These are phyloP conservation scores for Gallinago media DNA, from an alignment of 2,113 vertebrate genomes.

Conservation along the genomic window DNA sequence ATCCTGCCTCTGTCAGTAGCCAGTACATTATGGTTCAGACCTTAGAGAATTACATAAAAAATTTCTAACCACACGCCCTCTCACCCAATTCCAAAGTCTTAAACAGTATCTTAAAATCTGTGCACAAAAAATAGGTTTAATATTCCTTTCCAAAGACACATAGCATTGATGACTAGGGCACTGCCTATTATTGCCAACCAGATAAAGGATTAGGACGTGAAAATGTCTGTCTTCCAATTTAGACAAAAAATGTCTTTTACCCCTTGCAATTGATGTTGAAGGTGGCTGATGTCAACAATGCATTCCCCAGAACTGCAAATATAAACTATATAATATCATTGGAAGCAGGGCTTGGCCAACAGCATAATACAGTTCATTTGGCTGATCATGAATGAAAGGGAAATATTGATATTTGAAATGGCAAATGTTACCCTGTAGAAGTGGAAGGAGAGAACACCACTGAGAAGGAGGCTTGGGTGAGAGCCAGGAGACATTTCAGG, in stretches of 20 bases:
- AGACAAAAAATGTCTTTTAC: background rate
- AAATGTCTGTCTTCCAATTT: background rate
- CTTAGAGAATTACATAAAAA: background rate
- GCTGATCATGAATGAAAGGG: background rate
- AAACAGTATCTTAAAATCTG: background rate
- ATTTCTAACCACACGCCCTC: background rate
- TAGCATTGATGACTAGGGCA: background rate
- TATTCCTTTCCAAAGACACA: background rate
- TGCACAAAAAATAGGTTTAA: background rate
- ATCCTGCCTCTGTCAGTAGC: background rate
- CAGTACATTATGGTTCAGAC: background rate
- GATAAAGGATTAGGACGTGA: background rate
- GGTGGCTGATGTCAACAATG: background rate
- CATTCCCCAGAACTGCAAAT: background rate
- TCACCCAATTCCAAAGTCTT: background rate
- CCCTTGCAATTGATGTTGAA: background rate
- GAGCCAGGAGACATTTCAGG: background rate
- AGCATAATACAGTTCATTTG: background rate
- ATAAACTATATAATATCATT: background rate
- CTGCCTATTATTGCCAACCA: background rate
- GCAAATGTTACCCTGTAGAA: background rate
- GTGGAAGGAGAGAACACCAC: background rate
- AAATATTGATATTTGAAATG: slow-evolving; percentile 51
- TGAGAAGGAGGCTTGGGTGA: background rate
- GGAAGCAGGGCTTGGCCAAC: background rate